These are phyloP conservation scores for Solen grandis DNA, from an alignment of 1,140 invertebrate genomes.

Conservation along the genomic window DNA sequence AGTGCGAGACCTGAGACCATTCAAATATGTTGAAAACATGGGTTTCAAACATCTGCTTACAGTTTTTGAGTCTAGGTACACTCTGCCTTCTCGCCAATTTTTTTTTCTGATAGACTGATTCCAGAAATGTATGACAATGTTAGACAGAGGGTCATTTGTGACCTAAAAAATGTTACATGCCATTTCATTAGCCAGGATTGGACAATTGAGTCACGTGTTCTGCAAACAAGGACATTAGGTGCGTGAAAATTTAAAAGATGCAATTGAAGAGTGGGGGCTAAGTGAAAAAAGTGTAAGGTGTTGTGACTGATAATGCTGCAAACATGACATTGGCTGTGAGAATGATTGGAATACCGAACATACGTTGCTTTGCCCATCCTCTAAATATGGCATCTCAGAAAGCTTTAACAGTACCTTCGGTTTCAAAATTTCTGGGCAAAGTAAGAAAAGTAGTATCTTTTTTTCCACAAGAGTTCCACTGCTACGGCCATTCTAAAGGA, in stretches of 20 bases:
- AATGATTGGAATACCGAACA: neutral
- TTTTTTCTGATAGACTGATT: conserved; percentile 6
- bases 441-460: conserved; percentile 11
- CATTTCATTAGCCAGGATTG: neutral
- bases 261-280: neutral
- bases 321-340: conserved; percentile 27
- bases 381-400: conserved; percentile 1
- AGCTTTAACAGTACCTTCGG: neutral
- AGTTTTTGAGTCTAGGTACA: no score
- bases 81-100: no score
- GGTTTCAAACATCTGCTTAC: no score
- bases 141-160: no score
- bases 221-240: neutral
- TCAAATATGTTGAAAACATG: neutral
- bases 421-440: conserved; percentile 4
- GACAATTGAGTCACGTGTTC: neutral
- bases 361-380: conserved; percentile 16
- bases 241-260: neutral
- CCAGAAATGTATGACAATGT: conserved; percentile 6
- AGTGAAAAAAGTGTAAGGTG: neutral
- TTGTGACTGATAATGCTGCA: conserved; percentile 25
- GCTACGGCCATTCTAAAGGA: neutral
- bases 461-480: conserved; percentile 14
- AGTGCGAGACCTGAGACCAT: conserved; percentile 6
- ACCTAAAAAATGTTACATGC: no score